Conservation (phyloP, 2,113 vertebrate genomes). For the Peromyscus leucopus region DNA sequence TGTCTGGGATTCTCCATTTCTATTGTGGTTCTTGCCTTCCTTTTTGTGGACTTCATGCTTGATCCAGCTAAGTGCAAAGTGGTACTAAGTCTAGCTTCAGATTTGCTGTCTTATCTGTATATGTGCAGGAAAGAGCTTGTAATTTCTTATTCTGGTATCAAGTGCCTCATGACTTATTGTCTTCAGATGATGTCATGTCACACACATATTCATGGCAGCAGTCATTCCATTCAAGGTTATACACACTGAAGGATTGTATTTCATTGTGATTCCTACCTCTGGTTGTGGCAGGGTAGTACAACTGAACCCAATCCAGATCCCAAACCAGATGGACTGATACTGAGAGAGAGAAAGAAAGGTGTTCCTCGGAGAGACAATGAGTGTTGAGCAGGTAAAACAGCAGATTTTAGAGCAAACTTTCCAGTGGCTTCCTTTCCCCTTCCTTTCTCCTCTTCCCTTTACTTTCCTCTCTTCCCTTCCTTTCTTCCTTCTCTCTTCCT, state of each 20-base stretch:
- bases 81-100: background rate
- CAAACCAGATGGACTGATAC: background rate
- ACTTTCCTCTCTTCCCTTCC: background rate
- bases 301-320: background rate
- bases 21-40: background rate
- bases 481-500: background rate
- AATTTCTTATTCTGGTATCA: background rate
- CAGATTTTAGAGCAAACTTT: too few relatives aligned
- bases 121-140: background rate
- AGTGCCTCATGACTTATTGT: background rate
- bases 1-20: background rate
- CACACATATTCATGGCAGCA: background rate
- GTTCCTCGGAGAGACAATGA: background rate
- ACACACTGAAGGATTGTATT: background rate
- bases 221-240: background rate
- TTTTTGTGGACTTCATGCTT: background rate
- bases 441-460: background rate
- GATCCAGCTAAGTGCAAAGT: background rate
- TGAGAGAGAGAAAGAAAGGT: background rate
- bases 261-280: background rate
- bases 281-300: background rate
- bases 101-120: background rate
- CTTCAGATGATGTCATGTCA: background rate
- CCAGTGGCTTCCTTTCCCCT: background rate
- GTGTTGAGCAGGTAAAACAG: background rate